Evolutionary conservation across 2,797 vertebrate genomes (phyloP), one percentile per base, ranked within the genome.

Genomic region (Aeoliscus strigatus): DNA sequence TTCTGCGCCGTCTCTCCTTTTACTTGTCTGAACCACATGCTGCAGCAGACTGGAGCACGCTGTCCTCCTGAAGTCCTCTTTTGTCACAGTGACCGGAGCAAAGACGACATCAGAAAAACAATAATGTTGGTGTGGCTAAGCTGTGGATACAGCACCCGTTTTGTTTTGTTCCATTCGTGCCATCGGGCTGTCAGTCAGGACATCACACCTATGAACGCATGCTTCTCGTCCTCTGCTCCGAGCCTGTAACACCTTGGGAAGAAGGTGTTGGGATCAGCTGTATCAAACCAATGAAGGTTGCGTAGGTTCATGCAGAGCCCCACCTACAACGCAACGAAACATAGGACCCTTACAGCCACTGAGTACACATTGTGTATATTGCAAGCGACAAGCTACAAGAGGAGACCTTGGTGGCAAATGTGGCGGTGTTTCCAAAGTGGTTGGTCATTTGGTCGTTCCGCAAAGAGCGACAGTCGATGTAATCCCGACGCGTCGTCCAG

Each of bases 161-260:
- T 35, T 33, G 15, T 4, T 4, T 21, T 14, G 3, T 46, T 29
- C 1, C 1, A 10, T 31, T 24, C 11, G 9, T 6, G 33, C 8
- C 14, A n/a, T 25, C 2, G 4, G 14, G 39, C 4, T 43, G 23
- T 46, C 10, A 34, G 13, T 28, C 13, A 5, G 15, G 16, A 8
- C 7, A 31, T 35, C 70, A 53, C 65, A 96, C 94, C 91, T 14
- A 87, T 92, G 65, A 96, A 97, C 15, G 90, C 87, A 17, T 90
- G 83, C 29, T 81, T 83, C 63, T 97, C 93, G 1, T 92, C 92
- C 6, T 53, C 52, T 0, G 87, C 81, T 8, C 86, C 90, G 36
- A 96, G 83, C 24, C 85, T 84, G 81, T 96, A 96, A 76, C 94
- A 94, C 45, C 94, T 90, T 8, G 93, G 92, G 53, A 97, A 97